Conservation (phyloP, 1,140 invertebrate species). For the Drosophila kurseongensis region DNA sequence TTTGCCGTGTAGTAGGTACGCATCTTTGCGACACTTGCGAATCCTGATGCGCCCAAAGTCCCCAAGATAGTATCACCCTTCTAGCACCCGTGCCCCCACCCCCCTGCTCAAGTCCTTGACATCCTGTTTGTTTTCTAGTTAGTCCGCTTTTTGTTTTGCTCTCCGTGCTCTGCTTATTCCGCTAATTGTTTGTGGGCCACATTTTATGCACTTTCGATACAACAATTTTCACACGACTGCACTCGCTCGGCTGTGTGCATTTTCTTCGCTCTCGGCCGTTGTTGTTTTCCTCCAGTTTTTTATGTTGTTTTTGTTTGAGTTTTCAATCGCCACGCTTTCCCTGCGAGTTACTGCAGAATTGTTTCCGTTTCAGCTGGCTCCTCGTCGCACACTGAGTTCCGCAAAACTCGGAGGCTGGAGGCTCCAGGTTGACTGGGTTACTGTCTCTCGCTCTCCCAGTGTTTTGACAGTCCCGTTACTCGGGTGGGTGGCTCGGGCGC, state of each 20-base stretch:
- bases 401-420: conserved; percentile 51
- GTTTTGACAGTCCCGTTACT: conserved; percentile 55
- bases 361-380: conserved; percentile 53
- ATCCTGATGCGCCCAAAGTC: conserved; percentile 32
- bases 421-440: conserved; percentile 20
- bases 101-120: conserved; percentile 61
- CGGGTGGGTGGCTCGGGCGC: conserved; percentile 23
- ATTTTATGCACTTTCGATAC: conserved; percentile 66
- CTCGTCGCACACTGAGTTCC: conserved; percentile 44
- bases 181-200: conserved; percentile 65
- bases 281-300: background rate
- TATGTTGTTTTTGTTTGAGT: conserved; percentile 25
- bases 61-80: conserved; percentile 9
- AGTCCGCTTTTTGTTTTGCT: conserved; percentile 35
- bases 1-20: conserved; percentile 75
- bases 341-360: conserved; percentile 33
- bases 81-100: background rate
- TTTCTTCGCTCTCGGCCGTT: background rate
- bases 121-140: conserved; percentile 41
- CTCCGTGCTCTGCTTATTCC: conserved; percentile 2
- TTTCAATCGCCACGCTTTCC: conserved; percentile 15
- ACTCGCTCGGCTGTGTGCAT: conserved; percentile 2
- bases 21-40: conserved; percentile 47
- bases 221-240: conserved; percentile 65
- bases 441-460: conserved; percentile 21